Evolutionary conservation across 2,888 invertebrate genomes (phyloP), one percentile per base, ranked within the genome.

Genomic region (Drosophila longiperda): DNA sequence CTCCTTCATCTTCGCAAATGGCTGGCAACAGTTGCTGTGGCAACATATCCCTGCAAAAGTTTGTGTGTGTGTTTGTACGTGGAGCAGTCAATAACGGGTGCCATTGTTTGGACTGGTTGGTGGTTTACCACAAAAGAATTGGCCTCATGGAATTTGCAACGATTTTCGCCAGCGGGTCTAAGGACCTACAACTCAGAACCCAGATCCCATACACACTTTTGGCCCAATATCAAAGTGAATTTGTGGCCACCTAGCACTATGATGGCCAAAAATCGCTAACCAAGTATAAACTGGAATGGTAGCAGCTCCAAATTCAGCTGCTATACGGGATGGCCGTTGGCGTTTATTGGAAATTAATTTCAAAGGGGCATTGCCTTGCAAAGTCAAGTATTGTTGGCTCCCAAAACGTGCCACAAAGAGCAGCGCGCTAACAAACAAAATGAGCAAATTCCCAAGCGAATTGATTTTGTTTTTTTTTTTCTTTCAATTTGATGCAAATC

Each of bases 281-380:
- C 58, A 54, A 73, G 42, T 67, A 64, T 73, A 66, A 66, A 64
- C 67, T 36, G 45, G 15, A 53, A 48, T 63, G 38, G 55, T 11
- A 17, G 42, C 5, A 2, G 26, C 29, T 7, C 15, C 8, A 29
- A 50, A 3, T 5, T 15, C 8, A 0, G 9, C 6, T 29, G 1
- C 49, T 20, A 11, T 17, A 12, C n/a, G 9, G 17, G 40, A 17
- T 42, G 32, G 57, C 15, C 38, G 15, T 20, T n/a, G 12, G 58
- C 68, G 45, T 66, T 70, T 70, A 73, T 77, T 61, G 67, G 40
- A 72, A 80, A 77, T 82, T 83, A 82, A 83, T 82, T 76, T 72
- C 36, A 48, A 62, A 57, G 53, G 53, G 45, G n/a, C 40, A 40
- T 63, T 29, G 55, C 26, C 48, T 23, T 17, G 32, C 32, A 4